These are phyloP conservation scores for Eupithecia subfuscata DNA, from an alignment of 2,888 invertebrate genomes.

Conservation along the genomic window DNA sequence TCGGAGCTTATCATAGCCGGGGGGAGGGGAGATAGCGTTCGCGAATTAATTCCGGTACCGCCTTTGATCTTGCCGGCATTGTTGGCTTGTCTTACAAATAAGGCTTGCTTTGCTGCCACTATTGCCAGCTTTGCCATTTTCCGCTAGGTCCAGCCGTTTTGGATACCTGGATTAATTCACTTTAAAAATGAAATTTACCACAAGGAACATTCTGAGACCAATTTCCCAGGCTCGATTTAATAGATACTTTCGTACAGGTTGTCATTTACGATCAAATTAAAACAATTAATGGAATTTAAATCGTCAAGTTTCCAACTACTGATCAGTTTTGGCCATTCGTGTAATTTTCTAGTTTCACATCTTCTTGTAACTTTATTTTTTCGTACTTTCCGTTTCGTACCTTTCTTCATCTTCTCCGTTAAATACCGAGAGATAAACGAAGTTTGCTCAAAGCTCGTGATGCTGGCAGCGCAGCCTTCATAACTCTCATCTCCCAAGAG, in stretches of 20 bases:
- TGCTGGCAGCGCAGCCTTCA: conserved; percentile 45
- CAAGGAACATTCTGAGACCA: background rate
- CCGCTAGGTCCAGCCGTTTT: conserved; percentile 19
- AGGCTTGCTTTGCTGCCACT: conserved; percentile 49
- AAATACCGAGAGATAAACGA: background rate
- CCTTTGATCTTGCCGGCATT: conserved; percentile 76
- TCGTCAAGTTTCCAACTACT: background rate
- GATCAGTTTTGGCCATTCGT: background rate
- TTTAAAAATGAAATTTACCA: background rate
- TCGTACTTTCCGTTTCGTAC: background rate
- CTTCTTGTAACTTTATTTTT: background rate
- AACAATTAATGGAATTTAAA: background rate
- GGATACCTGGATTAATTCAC: background rate
- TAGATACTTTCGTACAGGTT: background rate
- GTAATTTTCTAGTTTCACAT: background rate
- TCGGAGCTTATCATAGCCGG: conserved; percentile 58
- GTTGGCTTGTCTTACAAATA: conserved; percentile 75
- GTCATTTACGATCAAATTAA: background rate
- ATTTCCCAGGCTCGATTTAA: background rate
- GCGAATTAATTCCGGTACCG: conserved; percentile 75
- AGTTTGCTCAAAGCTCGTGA: background rate
- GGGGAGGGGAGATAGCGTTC: conserved; percentile 66
- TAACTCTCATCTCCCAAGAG: conserved; percentile 56
- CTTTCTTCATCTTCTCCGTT: background rate
- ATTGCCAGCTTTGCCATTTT: conserved; percentile 26